Percentiles rank a stretch among this genome's conserved stretches.
phyloP scores from a whole-genome alignment of 2,797 vertebrate species.

The Gymnodraco acuticeps region DNA sequence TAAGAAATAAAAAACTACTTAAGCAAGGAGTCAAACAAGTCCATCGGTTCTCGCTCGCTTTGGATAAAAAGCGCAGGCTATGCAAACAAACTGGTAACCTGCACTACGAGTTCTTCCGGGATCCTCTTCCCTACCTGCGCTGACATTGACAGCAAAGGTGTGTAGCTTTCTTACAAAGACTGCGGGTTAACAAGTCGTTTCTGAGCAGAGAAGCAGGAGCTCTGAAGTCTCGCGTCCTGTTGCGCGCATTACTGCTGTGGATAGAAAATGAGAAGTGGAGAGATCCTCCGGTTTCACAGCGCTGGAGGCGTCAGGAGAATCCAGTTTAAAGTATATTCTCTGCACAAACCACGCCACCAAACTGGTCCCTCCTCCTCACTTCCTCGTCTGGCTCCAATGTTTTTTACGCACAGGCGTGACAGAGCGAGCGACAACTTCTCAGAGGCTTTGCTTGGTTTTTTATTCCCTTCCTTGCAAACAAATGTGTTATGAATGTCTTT shows the following conservation, averaged over 20 bases:
- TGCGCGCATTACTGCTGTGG: constrained; percentile 37
- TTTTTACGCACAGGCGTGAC: constrained; percentile 25
- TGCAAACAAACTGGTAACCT: constrained; percentile 67
- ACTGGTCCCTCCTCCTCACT: constrained; percentile 71
- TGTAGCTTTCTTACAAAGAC: neutral
- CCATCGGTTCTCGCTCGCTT: constrained; percentile 48
- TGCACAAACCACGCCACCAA: constrained; percentile 32
- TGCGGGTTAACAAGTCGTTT: neutral
- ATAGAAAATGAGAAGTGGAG: neutral
- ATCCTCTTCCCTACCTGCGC: constrained; percentile 75
- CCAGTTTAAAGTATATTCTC: constrained; percentile 23
- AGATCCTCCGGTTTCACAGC: constrained; percentile 28
- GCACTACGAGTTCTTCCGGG: constrained; percentile 83
- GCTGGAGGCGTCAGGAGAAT: constrained; percentile 34
- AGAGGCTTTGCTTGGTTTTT: neutral
- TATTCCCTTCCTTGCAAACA: neutral
- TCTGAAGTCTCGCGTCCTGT: constrained; percentile 13
- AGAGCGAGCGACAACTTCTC: neutral
- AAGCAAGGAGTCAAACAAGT: constrained; percentile 7
- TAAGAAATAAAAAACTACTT: neutral
- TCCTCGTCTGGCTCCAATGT: constrained; percentile 62
- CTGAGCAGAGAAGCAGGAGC: neutral
- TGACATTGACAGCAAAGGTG: constrained; percentile 63
- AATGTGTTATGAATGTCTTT: neutral
- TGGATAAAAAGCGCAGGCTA: constrained; percentile 15